A percentile compares a stretch with the other conserved stretches of the same genome.
These are phyloP conservation scores for Ypsolopha sequella DNA, from an alignment of 2,888 invertebrate genomes.

Conservation along the genomic window DNA sequence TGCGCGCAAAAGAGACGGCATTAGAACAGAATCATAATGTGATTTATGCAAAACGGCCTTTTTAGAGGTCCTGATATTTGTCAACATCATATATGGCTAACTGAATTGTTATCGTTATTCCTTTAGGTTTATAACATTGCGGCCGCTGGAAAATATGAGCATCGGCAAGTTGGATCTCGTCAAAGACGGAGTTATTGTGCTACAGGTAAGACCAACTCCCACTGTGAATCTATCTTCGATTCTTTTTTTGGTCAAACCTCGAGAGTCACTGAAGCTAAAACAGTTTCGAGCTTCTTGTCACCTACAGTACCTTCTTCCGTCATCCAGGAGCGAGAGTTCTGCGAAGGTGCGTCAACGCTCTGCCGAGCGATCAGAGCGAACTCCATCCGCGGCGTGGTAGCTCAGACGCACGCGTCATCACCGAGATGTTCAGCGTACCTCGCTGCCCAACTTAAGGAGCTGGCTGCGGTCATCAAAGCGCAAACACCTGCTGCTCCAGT, in stretches of 20 bases:
- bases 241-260: background rate
- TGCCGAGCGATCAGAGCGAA: conserved; percentile 76
- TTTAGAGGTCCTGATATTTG: background rate
- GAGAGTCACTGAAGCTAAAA: no score
- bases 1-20: no score
- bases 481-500: conserved; percentile 41
- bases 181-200: conserved; percentile 51
- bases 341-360: conserved; percentile 82
- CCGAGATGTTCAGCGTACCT: conserved; percentile 85
- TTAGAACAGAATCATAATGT: no score
- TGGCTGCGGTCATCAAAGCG: conserved; percentile 46
- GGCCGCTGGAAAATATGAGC: conserved; percentile 40
- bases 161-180: conserved; percentile 52
- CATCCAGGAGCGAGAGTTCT: conserved; percentile 81
- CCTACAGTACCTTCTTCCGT: background rate
- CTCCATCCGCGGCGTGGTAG: conserved; percentile 78
- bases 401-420: conserved; percentile 84
- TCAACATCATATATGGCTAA: background rate
- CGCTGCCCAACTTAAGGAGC: conserved; percentile 68
- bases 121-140: conserved; percentile 61
- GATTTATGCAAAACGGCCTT: no score
- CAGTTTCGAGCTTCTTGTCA: no score
- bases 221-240: background rate
- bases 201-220: conserved; percentile 39
- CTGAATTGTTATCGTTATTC: background rate